phyloP scores from a whole-genome alignment of 1,140 invertebrate species.

The Drosophila setifemur region DNA sequence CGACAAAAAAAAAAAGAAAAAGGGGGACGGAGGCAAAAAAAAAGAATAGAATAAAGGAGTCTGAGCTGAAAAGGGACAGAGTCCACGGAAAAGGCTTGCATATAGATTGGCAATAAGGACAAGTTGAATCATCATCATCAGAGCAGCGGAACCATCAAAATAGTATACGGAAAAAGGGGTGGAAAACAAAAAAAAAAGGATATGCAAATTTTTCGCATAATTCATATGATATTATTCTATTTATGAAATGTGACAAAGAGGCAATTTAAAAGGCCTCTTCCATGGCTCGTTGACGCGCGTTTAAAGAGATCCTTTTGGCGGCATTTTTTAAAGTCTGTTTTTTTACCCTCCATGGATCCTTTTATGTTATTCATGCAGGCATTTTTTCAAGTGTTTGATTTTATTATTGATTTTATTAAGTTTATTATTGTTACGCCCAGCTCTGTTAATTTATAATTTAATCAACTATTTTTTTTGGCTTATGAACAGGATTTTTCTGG shows the following conservation, averaged over 20 bases:
- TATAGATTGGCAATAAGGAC: conserved; percentile 79
- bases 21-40: not conserved
- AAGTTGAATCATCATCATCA: conserved; percentile 73
- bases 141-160: conserved; percentile 34
- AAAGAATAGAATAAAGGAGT: conserved; percentile 15
- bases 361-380: not conserved
- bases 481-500: conserved; percentile 1
- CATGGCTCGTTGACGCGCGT: conserved; percentile 6
- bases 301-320: conserved; percentile 17
- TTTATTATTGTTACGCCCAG: not conserved
- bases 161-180: not conserved
- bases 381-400: not conserved
- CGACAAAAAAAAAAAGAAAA: conserved; percentile 32
- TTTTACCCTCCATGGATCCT: not conserved
- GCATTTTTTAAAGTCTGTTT: not conserved
- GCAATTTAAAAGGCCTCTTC: conserved; percentile 41
- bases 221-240: conserved; percentile 62
- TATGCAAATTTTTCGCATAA: conserved; percentile 69
- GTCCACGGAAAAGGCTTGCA: conserved; percentile 52
- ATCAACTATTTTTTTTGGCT: not conserved
- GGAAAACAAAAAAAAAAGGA: conserved; percentile 43
- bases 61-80: conserved; percentile 25
- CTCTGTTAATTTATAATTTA: not conserved
- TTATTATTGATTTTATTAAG: not conserved
- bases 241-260: conserved; percentile 64